Conservation (phyloP, 1,140 invertebrate genomes). For the Pogonomyrmex barbatus region DNA sequence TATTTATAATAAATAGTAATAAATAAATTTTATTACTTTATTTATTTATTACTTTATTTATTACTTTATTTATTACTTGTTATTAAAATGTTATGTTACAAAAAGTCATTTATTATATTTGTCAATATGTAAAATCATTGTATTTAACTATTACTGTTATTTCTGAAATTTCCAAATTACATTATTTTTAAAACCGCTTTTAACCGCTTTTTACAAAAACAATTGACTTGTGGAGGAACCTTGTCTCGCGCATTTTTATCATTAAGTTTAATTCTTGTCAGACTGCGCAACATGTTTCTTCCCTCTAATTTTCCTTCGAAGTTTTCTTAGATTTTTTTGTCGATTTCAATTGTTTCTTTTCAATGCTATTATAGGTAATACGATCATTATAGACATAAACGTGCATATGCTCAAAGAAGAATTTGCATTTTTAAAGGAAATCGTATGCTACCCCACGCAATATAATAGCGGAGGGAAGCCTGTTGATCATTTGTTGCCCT, state of each 20-base stretch:
- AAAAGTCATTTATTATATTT: neutral
- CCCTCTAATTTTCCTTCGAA: neutral
- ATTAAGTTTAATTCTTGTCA: neutral
- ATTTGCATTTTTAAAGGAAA: conserved; percentile 40
- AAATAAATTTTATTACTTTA: too few species aligned
- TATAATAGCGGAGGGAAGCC: neutral
- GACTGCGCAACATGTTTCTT: neutral
- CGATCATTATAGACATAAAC: neutral
- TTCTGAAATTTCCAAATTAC: neutral
- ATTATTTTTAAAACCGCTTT: neutral
- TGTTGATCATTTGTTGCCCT: conserved; percentile 34
- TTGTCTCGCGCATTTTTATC: neutral
- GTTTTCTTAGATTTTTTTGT: neutral
- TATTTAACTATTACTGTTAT: neutral
- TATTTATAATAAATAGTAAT: too few species aligned
- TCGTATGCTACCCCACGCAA: neutral
- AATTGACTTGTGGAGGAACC: neutral
- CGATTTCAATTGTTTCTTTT: neutral
- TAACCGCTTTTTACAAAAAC: neutral
- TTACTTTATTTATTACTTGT: too few species aligned
- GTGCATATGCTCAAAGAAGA: neutral
- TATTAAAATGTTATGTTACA: too few species aligned
- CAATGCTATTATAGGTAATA: conserved; percentile 23
- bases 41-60: too few species aligned
- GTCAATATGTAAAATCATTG: conserved; percentile 14